These are phyloP conservation scores for Villa cingulata DNA, from an alignment of 2,888 invertebrate species.

Conservation along the genomic window DNA sequence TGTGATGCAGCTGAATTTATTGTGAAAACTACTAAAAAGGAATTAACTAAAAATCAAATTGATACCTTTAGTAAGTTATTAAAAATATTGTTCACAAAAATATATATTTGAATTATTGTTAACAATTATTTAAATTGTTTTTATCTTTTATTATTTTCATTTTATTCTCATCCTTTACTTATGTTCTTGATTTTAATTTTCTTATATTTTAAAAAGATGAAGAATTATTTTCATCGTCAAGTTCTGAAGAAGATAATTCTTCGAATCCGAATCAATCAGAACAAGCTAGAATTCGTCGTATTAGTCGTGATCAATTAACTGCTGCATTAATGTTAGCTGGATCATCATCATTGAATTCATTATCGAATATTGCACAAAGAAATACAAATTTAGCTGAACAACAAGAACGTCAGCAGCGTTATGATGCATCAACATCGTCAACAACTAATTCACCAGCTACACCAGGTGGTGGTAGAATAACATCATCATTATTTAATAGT, in stretches of 20 bases:
- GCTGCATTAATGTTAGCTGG: conserved; percentile 30
- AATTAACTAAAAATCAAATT: conserved; percentile 26
- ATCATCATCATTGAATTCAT: conserved; percentile 29
- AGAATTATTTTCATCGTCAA: conserved; percentile 30
- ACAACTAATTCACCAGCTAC: neutral
- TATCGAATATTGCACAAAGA: conserved; percentile 33
- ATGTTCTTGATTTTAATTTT: neutral
- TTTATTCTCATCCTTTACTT: neutral
- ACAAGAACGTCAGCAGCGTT: neutral
- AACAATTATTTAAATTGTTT: neutral
- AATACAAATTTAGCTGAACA: conserved; percentile 20
- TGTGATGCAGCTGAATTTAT: conserved; percentile 46
- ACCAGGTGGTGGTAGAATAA: conserved; percentile 36
- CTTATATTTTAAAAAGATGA: conserved; percentile 18
- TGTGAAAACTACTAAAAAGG: conserved; percentile 32
- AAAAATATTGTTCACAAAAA: neutral
- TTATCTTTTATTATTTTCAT: neutral
- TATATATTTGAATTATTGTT: neutral
- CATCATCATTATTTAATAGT: conserved; percentile 65
- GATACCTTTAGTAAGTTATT: conserved; percentile 4
- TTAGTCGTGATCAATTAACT: conserved; percentile 31
- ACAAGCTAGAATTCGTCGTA: conserved; percentile 29
- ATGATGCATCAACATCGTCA: neutral
- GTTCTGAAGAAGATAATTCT: conserved; percentile 33
- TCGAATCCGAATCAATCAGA: conserved; percentile 22